Evolutionary conservation across 2,888 invertebrate species (phyloP).

Genomic region (Alloscopus bannaensis): DNA sequence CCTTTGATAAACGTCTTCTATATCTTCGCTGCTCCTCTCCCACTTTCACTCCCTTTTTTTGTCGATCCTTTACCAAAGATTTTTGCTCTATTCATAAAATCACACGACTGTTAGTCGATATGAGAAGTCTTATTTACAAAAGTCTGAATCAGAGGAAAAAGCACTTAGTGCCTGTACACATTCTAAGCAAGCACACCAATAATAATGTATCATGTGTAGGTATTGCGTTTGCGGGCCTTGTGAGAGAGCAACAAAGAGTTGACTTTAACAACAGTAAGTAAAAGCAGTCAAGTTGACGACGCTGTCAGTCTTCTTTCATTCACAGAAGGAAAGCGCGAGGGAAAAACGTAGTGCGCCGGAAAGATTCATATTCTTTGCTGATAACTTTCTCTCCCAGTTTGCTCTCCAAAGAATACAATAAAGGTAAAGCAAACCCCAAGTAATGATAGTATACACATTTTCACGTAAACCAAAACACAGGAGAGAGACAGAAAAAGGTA

Average conservation of each 20-base stretch:
- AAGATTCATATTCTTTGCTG: neutral
- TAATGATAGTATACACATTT: constrained; percentile 26
- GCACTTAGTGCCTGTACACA: constrained; percentile 39
- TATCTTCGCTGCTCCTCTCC: constrained; percentile 13
- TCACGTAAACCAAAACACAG: neutral
- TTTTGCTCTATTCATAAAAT: neutral
- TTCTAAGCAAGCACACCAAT: neutral
- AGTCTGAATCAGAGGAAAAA: constrained; percentile 9
- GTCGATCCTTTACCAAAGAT: neutral
- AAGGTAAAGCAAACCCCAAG: constrained; percentile 13
- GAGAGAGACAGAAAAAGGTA: constrained; percentile 17
- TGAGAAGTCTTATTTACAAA: neutral
- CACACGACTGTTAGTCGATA: neutral
- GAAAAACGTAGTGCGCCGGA: neutral
- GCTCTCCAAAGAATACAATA: constrained; percentile 1
- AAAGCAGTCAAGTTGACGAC: constrained; percentile 50
- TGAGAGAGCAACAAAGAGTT: constrained; percentile 21
- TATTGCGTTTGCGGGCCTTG: constrained; percentile 12
- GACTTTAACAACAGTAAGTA: constrained; percentile 33
- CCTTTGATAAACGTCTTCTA: no score
- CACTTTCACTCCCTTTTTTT: neutral
- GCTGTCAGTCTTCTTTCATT: constrained; percentile 40
- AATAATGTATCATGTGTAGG: neutral
- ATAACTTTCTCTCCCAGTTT: neutral
- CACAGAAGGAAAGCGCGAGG: neutral